Base-by-base conservation (phyloP, 2,113 vertebrate genomes). In the Neogobius melanostomus region DNA sequence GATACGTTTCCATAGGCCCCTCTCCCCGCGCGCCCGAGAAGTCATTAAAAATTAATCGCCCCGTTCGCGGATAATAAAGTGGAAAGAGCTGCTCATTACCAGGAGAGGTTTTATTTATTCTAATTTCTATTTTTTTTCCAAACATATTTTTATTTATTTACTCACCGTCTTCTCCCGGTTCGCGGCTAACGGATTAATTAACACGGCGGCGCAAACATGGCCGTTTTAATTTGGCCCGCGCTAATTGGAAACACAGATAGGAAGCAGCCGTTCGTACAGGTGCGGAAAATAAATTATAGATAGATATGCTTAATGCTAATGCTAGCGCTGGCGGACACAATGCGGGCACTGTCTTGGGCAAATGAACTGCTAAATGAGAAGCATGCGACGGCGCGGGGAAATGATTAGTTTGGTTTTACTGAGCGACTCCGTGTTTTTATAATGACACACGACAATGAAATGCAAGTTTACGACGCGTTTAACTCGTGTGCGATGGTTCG, bases 211-310 rank as follows among this genome's bases (percentile, higher is more conserved):
- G n/a, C 36, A 61, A 61, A 15, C 59, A 5, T 1, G 0, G 42
- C 14, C 14, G 7, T 44, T 61, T 61, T 61, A 61, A 61, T 61
- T 61, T 61, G 42, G 12, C 59, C 15, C 14, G 11, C 42, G 59
- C 59, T 61, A 61, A 61, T 61, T 61, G 59, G 59, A 61, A 61
- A 45, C 42, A 16, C 42, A 61, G 59, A 61, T 61, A 61, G 59
- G 59, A 42, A 5, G 42, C 59, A 43, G 36, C 15, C 57, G 42
- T 60, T 60, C 43, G 7, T 61, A 61, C 59, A 61, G 59, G 59
- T 61, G 59, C 59, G n/a, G 59, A 43, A 44, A 44, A 45, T 61
- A n/a, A 61, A 61, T 61, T 61, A 61, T 45, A 61, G 59, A 61
- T 61, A 61, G 59, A 44, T 61, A 61, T 61, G 15, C 42, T 43